Conservation (phyloP, 2,797 vertebrate genomes). For the Carcharodon carcharias region DNA sequence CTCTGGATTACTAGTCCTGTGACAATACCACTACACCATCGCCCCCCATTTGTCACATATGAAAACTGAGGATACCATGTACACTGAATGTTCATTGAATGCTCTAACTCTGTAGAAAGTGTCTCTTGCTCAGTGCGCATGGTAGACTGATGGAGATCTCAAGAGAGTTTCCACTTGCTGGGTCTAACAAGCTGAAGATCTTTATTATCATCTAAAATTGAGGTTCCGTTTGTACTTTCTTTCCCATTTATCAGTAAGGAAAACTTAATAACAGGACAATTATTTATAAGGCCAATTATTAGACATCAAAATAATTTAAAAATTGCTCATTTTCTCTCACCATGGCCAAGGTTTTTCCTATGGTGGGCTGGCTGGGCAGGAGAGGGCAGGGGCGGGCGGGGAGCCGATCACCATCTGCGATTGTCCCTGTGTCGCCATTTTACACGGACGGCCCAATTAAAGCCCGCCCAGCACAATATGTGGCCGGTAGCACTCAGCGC, state of each 20-base stretch:
- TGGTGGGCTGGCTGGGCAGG: too few species aligned
- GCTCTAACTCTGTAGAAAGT: conserved; percentile 46
- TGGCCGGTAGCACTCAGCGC: too few species aligned
- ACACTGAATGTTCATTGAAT: conserved; percentile 46
- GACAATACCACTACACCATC: too few species aligned
- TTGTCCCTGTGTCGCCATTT: too few species aligned
- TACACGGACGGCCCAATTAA: too few species aligned
- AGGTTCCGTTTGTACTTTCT: conserved; percentile 48
- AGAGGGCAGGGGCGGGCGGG: too few species aligned
- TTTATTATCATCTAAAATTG: conserved; percentile 60
- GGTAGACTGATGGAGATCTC: conserved; percentile 54
- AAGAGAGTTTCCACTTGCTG: conserved; percentile 48
- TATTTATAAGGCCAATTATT: conserved; percentile 59
- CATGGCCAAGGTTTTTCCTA: too few species aligned
- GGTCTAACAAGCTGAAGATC: conserved; percentile 54
- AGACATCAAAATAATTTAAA: conserved; percentile 51
- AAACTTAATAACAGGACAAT: conserved; percentile 60
- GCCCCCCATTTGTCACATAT: neutral
- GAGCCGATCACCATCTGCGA: too few species aligned
- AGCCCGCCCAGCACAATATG: too few species aligned
- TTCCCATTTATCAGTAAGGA: conserved; percentile 56
- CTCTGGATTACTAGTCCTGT: too few species aligned
- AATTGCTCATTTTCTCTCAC: conserved; percentile 47
- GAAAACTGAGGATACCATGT: neutral
- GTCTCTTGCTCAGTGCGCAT: conserved; percentile 47